Base-by-base conservation (phyloP, 35 echinoderm and acorn worm genomes). In the Chiridota heheva region DNA sequence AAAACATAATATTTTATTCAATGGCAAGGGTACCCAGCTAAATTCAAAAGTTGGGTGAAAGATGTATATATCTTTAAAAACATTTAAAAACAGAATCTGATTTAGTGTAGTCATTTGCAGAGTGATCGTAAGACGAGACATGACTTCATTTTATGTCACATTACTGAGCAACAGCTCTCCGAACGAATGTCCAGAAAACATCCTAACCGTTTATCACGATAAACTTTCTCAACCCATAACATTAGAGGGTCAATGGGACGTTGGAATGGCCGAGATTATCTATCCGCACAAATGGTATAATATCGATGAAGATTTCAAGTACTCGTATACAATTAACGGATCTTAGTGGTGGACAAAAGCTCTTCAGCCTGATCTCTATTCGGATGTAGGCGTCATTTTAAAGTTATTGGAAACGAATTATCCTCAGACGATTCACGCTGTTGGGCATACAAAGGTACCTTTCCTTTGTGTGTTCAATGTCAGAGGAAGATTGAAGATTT, bases 1-100 rank as follows among this genome's bases (percentile, higher is more conserved):
- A 33, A 72, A 66, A 90, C 29, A 17, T 66, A 96, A 60, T 90
- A 83, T 74, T 90, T 90, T 49, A 78, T 96, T 24, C 86, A 90
- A 35, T 96, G 82, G 89, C 5, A 44, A 20, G 92, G 92, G 0
- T 96, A 90, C 37, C 92, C 87, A 1, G 20, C 48, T 31, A 82
- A 86, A 44, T 96, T 90, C 33, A 90, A 90, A 43, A 80, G 66
- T 42, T 96, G 92, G 92, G 87, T 89, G 22, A 62, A 18, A 16
- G 45, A 84, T 2, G 37, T 78, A 7, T 78, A 60, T n/a, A 78
- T n/a, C 27, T 78, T 32, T 40, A 42, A 78, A 61, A 78, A 61
- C 36, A 78, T 78, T 25, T 78, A 78, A 78, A 24, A 12, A 10
- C 10, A 53, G 10, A 18, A 68, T 26, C 73, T 36, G 22, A 42